phyloP scores from a whole-genome alignment of 1,140 invertebrate species.

The Hirudo medicinalis region DNA sequence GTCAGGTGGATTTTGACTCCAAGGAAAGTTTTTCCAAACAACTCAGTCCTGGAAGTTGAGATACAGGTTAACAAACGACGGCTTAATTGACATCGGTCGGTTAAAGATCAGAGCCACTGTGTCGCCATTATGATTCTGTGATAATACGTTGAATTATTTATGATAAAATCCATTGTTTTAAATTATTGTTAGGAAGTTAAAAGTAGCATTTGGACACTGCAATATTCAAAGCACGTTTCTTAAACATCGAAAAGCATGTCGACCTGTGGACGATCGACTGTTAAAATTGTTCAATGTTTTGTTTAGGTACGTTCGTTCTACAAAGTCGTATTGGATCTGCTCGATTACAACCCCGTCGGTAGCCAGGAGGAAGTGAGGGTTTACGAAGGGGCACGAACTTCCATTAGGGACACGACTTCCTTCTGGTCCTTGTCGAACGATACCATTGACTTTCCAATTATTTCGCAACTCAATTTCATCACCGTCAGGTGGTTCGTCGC shows the following conservation, averaged over 20 bases:
- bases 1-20: constrained; percentile 15
- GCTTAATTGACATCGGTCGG: too few species aligned
- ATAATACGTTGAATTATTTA: too few species aligned
- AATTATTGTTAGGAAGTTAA: too few species aligned
- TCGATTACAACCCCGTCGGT: constrained; percentile 37
- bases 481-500: constrained; percentile 31
- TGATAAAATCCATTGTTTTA: too few species aligned
- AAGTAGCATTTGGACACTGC: too few species aligned
- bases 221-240: too few species aligned
- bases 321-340: constrained; percentile 26
- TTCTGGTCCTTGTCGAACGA: constrained; percentile 36
- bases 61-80: neutral
- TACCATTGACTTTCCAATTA: constrained; percentile 37
- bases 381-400: constrained; percentile 26
- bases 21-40: neutral
- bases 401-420: constrained; percentile 20
- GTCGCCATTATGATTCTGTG: neutral
- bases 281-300: neutral
- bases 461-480: constrained; percentile 27
- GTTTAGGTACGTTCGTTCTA: constrained; percentile 7
- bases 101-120: too few species aligned
- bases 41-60: constrained; percentile 1
- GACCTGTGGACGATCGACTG: neutral
- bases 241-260: too few species aligned
- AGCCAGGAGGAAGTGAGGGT: constrained; percentile 34